Evolutionary conservation across 2,113 vertebrate species (phyloP).

Genomic region (Tauraco erythrolophus): DNA sequence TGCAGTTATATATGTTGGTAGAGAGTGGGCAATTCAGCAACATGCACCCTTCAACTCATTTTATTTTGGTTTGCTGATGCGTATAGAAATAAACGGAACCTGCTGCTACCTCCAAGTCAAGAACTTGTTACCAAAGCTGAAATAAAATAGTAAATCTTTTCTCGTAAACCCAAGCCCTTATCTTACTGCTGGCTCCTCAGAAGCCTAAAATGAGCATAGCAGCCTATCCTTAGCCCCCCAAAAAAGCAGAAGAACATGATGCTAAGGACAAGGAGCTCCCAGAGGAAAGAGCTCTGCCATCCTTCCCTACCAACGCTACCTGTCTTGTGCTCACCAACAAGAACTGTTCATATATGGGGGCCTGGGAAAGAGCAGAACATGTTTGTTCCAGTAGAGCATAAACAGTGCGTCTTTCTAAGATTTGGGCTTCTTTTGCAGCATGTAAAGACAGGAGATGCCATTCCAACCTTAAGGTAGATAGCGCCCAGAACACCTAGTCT

Average conservation of each 20-base stretch:
- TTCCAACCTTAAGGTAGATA: not conserved
- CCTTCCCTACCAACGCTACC: not conserved
- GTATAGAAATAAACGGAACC: slow-evolving; percentile 39
- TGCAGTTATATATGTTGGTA: not conserved
- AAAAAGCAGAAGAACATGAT: not conserved
- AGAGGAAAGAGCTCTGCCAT: not conserved
- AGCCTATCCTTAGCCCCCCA: not conserved
- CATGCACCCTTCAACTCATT: not conserved
- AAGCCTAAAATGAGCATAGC: not conserved
- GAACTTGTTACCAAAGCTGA: slow-evolving; percentile 55
- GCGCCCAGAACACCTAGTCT: not conserved
- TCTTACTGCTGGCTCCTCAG: not conserved
- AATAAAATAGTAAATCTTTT: not conserved
- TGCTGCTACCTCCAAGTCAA: slow-evolving; percentile 54
- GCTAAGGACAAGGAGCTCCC: not conserved
- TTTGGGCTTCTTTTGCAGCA: not conserved
- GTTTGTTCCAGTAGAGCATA: not conserved
- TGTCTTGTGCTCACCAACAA: not conserved
- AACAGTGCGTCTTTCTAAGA: not conserved
- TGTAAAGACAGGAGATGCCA: not conserved
- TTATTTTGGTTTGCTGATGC: slow-evolving; percentile 43
- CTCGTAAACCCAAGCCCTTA: not conserved
- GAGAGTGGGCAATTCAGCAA: slow-evolving; percentile 25
- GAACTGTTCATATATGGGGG: accelerated
- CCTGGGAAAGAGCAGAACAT: not conserved